Base-by-base conservation (phyloP, 1,140 invertebrate species). In the Drosophila nigrodunni region DNA sequence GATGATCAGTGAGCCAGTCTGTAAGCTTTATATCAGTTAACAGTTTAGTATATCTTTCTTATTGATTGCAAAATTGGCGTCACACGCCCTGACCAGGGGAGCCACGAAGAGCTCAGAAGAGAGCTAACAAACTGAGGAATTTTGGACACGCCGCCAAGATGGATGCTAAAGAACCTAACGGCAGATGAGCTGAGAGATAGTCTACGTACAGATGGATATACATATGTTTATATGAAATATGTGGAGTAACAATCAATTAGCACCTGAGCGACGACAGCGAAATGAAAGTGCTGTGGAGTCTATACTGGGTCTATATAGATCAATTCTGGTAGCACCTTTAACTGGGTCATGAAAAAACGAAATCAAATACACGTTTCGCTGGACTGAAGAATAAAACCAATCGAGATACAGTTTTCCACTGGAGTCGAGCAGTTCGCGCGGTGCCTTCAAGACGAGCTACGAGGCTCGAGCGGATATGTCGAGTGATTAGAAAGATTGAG, bases 241-340 rank as follows among this genome's bases (percentile, higher is more conserved):
- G 85, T 89, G 85, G 85, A 89, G 75, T 89, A 89, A 89, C 80
- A 89, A 81, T 74, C 78, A 55, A 89, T 89, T 89, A 89, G 64
- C 85, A 89, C 86, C 78, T 69, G 43, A 15, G n/a, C 60, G 44
- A 50, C 75, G 75, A 75, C 47, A 73, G 46, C 86, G 72, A 89
- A 89, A 89, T 89, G 85, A 89, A 89, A 89, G 85, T 89, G 85
- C 85, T 88, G 85, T 64, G 41, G 58, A 74, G 10, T 57, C 8
- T 30, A 58, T 2, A 46, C 35, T 46, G 47, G 39, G 18, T 61
- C 65, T 72, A 90, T 85, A 69, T 90, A 78, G 85, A 89, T 66
- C 81, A 89, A 61, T 90, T 81, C 78, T 85, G 76, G 85, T 89
- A 83, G 78, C 86, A 89, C 81, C 86, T 90, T 81, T 62, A 72